Evolutionary conservation across 2,888 invertebrate species (phyloP).

Genomic region (Chrysomela aeneicollis): DNA sequence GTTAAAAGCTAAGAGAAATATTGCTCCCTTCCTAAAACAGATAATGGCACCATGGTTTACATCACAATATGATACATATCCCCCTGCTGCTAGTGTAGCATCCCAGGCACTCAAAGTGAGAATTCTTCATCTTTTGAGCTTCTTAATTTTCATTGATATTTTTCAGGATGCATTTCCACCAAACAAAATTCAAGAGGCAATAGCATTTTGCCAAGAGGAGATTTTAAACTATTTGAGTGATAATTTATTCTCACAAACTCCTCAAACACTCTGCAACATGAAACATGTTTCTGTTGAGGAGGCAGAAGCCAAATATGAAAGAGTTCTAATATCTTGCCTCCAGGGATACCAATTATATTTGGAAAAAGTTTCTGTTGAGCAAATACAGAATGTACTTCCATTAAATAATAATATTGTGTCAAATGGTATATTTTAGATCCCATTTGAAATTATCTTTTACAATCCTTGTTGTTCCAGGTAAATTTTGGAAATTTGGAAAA

Average conservation of each 20-base stretch:
- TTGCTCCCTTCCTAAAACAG: conserved; percentile 81
- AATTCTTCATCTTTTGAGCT: neutral
- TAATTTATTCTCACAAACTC: conserved; percentile 70
- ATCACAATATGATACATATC: conserved; percentile 85
- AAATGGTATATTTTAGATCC: conserved; percentile 54
- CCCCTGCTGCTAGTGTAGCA: conserved; percentile 82
- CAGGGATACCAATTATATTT: conserved; percentile 72
- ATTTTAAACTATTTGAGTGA: conserved; percentile 77
- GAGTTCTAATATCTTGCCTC: conserved; percentile 71
- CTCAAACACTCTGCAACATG: conserved; percentile 64
- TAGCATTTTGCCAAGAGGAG: conserved; percentile 83
- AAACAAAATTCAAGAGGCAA: conserved; percentile 79
- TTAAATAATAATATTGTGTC: conserved; percentile 52
- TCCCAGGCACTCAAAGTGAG: conserved; percentile 69
- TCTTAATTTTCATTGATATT: conserved; percentile 5
- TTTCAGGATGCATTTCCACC: conserved; percentile 78
- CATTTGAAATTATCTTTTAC: neutral
- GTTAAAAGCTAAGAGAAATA: conserved; percentile 73
- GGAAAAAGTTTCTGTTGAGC: conserved; percentile 63
- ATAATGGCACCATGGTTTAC: conserved; percentile 86
- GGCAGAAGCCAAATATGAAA: conserved; percentile 73
- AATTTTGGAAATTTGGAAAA: conserved; percentile 78
- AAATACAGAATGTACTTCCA: conserved; percentile 65
- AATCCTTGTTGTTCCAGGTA: conserved; percentile 25
- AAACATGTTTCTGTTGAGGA: conserved; percentile 70